Evolutionary conservation across 2,888 invertebrate species (phyloP).

Genomic region (Cheilosia variabilis): DNA sequence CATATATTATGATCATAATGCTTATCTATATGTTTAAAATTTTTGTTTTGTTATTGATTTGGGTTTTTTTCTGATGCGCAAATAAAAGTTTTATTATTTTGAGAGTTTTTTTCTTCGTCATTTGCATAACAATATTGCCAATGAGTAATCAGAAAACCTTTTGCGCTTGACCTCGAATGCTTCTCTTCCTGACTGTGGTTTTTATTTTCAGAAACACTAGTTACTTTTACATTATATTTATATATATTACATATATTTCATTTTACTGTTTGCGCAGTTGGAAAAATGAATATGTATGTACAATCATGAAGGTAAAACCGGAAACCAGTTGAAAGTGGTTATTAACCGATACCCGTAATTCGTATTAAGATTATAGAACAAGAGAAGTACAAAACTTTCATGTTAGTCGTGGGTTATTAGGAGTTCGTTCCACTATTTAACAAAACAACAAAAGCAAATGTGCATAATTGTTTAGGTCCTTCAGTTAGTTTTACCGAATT

Average conservation of each 20-base stretch:
- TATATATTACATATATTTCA: background rate
- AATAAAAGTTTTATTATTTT: slow-evolving; percentile 29
- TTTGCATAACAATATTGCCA: slow-evolving; percentile 50
- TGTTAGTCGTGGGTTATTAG: too few species aligned
- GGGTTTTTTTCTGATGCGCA: slow-evolving; percentile 53
- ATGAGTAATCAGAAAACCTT: slow-evolving; percentile 28
- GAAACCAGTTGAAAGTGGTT: slow-evolving; percentile 27
- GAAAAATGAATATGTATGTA: background rate
- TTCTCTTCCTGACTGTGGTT: slow-evolving; percentile 37
- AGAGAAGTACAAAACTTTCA: background rate
- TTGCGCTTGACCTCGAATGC: slow-evolving; percentile 56
- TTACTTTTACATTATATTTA: background rate
- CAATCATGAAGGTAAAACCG: slow-evolving; percentile 23
- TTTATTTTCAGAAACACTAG: background rate
- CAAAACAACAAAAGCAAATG: too few species aligned
- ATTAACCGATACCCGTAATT: background rate
- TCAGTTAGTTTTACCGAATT: background rate
- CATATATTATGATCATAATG: background rate
- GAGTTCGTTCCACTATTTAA: too few species aligned
- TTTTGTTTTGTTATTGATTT: slow-evolving; percentile 10
- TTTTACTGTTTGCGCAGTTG: background rate
- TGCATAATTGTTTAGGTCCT: too few species aligned
- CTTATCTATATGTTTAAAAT: background rate
- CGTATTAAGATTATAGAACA: background rate
- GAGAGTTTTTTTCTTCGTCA: slow-evolving; percentile 6